These are phyloP conservation scores for Leucoptera coffeella DNA, from an alignment of 2,888 invertebrate species.

Conservation along the genomic window DNA sequence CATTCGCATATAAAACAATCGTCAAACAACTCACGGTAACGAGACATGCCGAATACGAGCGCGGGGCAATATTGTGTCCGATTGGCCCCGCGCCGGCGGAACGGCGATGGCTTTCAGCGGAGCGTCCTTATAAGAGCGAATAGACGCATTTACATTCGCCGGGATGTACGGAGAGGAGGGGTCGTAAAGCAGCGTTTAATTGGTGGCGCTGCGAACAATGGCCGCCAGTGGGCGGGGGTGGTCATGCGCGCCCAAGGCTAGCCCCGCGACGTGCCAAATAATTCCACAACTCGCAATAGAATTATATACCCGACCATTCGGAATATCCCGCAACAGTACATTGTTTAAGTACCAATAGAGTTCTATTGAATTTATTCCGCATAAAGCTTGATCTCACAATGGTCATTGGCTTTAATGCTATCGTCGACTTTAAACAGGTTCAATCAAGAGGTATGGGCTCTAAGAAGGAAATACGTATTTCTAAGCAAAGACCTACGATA, in stretches of 20 bases:
- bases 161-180: slow-evolving; percentile 15
- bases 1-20: slow-evolving; percentile 1
- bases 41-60: slow-evolving; percentile 1
- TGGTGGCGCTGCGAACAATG: slow-evolving; percentile 27
- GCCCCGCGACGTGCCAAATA: slow-evolving; percentile 12
- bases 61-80: slow-evolving; percentile 1
- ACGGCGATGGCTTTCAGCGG: slow-evolving; percentile 12
- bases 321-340: too few species aligned
- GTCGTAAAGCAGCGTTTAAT: slow-evolving; percentile 33
- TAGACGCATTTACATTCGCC: slow-evolving; percentile 7
- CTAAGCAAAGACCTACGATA: too few species aligned
- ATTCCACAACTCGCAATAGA: slow-evolving; percentile 6
- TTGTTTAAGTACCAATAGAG: too few species aligned
- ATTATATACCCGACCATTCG: slow-evolving; percentile 2
- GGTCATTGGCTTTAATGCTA: too few species aligned
- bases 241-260: slow-evolving; percentile 29
- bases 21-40: slow-evolving; percentile 3
- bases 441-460: too few species aligned
- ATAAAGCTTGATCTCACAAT: too few species aligned
- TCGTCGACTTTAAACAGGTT: too few species aligned
- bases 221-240: slow-evolving; percentile 33
- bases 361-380: too few species aligned
- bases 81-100: too few species aligned
- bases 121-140: too few species aligned
- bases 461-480: too few species aligned